phyloP scores from a whole-genome alignment of 2,888 invertebrate species.

The Eupithecia vulgata region DNA sequence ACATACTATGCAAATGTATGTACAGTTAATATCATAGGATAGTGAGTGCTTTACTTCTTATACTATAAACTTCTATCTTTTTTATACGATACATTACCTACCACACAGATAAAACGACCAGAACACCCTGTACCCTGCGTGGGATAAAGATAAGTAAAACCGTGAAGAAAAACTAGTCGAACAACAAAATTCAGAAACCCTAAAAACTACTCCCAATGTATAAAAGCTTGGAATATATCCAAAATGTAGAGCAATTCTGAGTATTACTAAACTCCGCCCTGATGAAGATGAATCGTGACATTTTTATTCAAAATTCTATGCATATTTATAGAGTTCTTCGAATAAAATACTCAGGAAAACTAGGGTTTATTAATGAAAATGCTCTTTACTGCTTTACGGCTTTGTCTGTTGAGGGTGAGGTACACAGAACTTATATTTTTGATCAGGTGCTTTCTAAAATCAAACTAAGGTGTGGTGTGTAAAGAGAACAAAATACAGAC shows the following conservation, averaged over 20 bases:
- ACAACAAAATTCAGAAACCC: neutral
- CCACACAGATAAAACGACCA: too few relatives aligned
- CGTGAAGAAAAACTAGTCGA: neutral
- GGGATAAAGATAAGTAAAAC: too few relatives aligned
- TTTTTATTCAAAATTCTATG: conserved; percentile 14
- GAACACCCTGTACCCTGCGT: too few relatives aligned
- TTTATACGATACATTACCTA: too few relatives aligned
- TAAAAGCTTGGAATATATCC: conserved; percentile 17
- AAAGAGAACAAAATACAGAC: neutral
- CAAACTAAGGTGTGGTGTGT: neutral
- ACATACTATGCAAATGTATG: too few relatives aligned
- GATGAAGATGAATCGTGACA: conserved; percentile 26
- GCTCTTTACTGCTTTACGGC: neutral
- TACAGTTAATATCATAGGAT: too few relatives aligned
- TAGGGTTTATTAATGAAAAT: neutral
- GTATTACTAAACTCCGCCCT: conserved; percentile 11
- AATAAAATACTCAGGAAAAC: neutral
- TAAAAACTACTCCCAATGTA: conserved; percentile 12
- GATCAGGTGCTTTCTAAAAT: neutral
- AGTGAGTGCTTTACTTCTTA: too few relatives aligned
- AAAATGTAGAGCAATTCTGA: conserved; percentile 15
- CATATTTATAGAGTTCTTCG: conserved; percentile 2
- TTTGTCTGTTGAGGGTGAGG: neutral
- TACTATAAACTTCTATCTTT: too few relatives aligned
- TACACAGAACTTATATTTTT: neutral